Evolutionary conservation across 2,797 vertebrate species (phyloP).

Genomic region (Thunnus albacares): DNA sequence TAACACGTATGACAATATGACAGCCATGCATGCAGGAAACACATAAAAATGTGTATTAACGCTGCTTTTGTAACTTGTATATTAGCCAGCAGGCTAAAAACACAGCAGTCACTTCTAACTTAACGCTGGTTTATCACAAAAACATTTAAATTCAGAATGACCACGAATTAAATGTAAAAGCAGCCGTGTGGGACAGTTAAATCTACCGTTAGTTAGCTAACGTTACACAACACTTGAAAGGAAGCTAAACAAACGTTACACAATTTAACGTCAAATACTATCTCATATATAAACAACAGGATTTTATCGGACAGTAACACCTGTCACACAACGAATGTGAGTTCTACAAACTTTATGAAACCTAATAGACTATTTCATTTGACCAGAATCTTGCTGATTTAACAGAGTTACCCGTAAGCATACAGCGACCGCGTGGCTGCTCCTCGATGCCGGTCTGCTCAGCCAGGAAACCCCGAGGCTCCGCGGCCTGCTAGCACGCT

Average conservation of each 20-base stretch:
- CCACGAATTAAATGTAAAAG: background rate
- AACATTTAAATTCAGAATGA: accelerated
- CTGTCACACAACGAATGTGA: background rate
- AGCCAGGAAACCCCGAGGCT: slow-evolving; percentile 66
- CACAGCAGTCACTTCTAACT: background rate
- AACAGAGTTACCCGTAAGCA: too few relatives aligned
- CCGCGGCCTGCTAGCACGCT: slow-evolving; percentile 60
- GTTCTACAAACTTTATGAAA: background rate
- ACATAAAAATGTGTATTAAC: too few relatives aligned
- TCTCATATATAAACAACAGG: background rate
- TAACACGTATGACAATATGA: background rate
- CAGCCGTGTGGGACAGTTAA: accelerated
- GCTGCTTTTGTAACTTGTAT: background rate
- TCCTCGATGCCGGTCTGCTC: background rate
- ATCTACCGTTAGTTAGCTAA: background rate
- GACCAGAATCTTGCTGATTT: background rate
- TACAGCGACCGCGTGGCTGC: background rate
- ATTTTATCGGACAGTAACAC: background rate
- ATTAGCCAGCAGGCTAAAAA: slow-evolving; percentile 6
- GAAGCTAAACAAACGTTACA: background rate
- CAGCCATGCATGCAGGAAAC: background rate
- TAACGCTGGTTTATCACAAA: accelerated
- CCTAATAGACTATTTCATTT: accelerated
- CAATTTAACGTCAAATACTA: background rate
- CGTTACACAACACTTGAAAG: background rate